Conservation (phyloP, 2,888 invertebrate species). For the Altica lythri region DNA sequence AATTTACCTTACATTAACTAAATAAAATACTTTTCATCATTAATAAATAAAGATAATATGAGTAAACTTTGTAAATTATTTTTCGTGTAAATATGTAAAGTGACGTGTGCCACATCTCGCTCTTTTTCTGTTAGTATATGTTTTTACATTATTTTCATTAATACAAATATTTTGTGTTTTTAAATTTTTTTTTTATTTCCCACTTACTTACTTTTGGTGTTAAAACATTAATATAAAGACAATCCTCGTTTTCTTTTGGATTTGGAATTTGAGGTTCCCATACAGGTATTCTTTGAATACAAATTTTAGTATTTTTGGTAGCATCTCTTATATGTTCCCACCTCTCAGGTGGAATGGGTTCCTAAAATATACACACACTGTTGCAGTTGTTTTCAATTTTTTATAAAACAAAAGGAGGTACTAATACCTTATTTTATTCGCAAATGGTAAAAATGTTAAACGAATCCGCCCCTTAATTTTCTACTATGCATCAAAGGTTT, state of each 20-base stretch:
- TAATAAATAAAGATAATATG: too few relatives aligned
- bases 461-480: not conserved
- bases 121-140: too few relatives aligned
- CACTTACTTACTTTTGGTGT: constrained; percentile 17
- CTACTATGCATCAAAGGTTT: not conserved
- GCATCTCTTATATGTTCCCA: constrained; percentile 10
- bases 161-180: not conserved
- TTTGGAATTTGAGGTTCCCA: not conserved
- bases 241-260: constrained; percentile 20
- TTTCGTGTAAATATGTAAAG: too few relatives aligned
- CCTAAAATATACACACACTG: constrained; percentile 1
- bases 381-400: not conserved
- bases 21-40: too few relatives aligned
- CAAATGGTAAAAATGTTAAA: not conserved
- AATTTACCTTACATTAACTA: too few relatives aligned
- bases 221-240: constrained; percentile 18
- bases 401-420: not conserved
- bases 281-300: not conserved
- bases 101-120: too few relatives aligned
- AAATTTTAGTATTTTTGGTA: constrained; percentile 15
- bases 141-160: not conserved
- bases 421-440: not conserved
- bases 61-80: too few relatives aligned
- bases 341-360: constrained; percentile 3
- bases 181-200: too few relatives aligned